Evolutionary conservation across 2,113 vertebrate species (phyloP).

Genomic region (Typhlomys cinereus): DNA sequence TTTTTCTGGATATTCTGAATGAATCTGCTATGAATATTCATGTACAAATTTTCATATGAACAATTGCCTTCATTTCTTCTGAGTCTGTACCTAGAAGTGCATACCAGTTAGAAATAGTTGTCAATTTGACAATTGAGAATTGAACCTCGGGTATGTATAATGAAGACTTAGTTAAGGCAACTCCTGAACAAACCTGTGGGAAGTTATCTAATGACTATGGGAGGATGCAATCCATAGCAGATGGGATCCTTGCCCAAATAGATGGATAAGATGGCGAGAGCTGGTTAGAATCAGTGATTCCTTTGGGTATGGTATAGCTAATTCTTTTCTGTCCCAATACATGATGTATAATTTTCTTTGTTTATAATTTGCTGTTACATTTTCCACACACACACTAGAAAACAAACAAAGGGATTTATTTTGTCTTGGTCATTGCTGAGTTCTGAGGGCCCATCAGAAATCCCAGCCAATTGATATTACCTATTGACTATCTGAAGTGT

Average conservation of each 20-base stretch:
- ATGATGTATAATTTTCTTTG: no score
- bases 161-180: no score
- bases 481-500: background rate
- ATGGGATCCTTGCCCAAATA: no score
- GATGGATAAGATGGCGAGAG: no score
- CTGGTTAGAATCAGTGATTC: no score
- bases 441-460: background rate
- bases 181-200: no score
- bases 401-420: background rate
- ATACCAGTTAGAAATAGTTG: no score
- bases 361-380: background rate
- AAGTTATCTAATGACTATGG: no score
- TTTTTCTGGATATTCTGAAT: background rate
- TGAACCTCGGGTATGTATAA: no score
- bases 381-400: background rate
- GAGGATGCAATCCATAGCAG: no score
- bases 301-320: no score
- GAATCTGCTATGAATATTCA: background rate
- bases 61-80: background rate
- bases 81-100: background rate
- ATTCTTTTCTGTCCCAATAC: background rate
- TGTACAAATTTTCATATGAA: background rate
- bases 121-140: no score
- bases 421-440: background rate
- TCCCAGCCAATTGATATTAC: background rate